These are phyloP conservation scores for Elgonia sp. DNA, from an alignment of 2,888 invertebrate species.

Conservation along the genomic window DNA sequence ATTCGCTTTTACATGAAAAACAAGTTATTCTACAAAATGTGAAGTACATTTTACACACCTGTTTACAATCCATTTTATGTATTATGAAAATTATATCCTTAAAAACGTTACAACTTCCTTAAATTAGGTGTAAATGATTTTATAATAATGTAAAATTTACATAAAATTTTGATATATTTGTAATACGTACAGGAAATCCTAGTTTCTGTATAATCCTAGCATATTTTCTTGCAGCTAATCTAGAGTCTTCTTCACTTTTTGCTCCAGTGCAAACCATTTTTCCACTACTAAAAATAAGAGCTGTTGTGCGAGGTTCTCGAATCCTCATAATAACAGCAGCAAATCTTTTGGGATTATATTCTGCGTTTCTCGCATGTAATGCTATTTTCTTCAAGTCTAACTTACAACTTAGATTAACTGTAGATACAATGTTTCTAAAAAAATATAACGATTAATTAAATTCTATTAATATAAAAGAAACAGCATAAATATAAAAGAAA, in stretches of 20 bases:
- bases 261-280: constrained; percentile 96
- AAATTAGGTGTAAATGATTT: too few species aligned
- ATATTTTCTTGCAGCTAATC: constrained; percentile 93
- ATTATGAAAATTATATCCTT: too few species aligned
- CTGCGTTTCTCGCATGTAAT: constrained; percentile 98
- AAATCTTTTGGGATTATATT: constrained; percentile 99
- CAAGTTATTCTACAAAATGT: too few species aligned
- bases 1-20: too few species aligned
- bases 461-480: not conserved
- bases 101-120: too few species aligned
- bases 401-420: constrained; percentile 98
- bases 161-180: too few species aligned
- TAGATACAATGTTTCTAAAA: constrained; percentile 97
- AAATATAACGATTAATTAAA: constrained; percentile 6
- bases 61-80: too few species aligned
- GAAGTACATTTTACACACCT: too few species aligned
- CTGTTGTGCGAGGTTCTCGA: constrained; percentile 95
- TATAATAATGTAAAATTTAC: too few species aligned
- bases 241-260: constrained; percentile 93
- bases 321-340: constrained; percentile 94
- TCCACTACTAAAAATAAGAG: constrained; percentile 94
- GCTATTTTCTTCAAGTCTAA: constrained; percentile 98
- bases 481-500: too few species aligned
- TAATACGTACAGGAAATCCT: constrained; percentile 89
- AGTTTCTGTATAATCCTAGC: constrained; percentile 94